Base-by-base conservation (phyloP, 2,888 invertebrate species). In the Protodeltote pygarga region DNA sequence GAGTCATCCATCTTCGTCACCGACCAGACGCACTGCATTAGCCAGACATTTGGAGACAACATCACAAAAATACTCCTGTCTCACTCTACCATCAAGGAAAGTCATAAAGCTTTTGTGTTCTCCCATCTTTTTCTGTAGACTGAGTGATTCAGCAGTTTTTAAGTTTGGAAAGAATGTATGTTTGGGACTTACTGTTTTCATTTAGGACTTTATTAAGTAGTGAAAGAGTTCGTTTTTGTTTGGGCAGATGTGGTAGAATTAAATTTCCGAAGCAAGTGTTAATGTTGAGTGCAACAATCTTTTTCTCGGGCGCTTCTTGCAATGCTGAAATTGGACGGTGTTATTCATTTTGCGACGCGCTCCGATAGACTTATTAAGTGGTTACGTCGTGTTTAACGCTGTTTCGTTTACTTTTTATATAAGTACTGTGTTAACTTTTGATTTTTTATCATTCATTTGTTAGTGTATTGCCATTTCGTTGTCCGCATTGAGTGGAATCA, bases 1-100 rank as follows among this genome's bases (percentile, higher is more conserved):
- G 67, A 67, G 57, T 68, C 87, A 91, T 90, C 88, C 81, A 86
- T 91, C 91, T 89, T 91, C 89, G 83, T 91, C 91, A 87, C 58
- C 53, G 65, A 42, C 76, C 81, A 86, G 81, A 83, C 86, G 79
- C 77, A 80, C 74, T 76, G 83, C 86, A 87, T 89, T 86, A 87
- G 78, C 83, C 85, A 84, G 85, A 83, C 83, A 57, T 54, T 80
- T 70, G 35, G 42, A 73, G 61, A 49, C 60, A 37, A 40, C 59
- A 65, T 53, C 42, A 67, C 67, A 67, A 69, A 80, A 64, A 60
- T 71, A 71, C 61, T 64, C 10, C 68, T 54, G 33, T 83, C 90
- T 66, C 81, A 54, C 69, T 89, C 80, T 49, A 34, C 51, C 81
- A 27, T 42, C 62, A 64, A 35, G 44, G 51, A 68, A 71, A 66